Conservation (phyloP, 2,797 vertebrate species). For the Philypnodon macrostomus region DNA sequence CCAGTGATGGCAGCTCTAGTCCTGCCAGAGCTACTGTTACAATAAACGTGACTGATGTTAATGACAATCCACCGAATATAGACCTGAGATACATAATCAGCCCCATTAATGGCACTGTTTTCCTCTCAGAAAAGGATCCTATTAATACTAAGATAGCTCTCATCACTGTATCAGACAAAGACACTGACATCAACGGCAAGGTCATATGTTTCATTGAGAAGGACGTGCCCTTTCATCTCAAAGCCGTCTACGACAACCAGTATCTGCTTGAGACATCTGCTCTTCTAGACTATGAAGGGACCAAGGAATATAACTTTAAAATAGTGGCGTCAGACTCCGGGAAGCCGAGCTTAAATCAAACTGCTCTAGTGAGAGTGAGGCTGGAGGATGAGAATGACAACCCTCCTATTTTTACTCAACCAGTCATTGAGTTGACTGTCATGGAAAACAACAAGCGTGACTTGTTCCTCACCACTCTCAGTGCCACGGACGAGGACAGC, state of each 20-base stretch:
- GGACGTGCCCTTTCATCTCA: slow-evolving; percentile 97
- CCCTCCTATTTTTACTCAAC: slow-evolving; percentile 96
- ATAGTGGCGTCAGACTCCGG: slow-evolving; percentile 97
- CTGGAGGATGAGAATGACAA: slow-evolving; percentile 99
- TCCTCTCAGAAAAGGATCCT: slow-evolving; percentile 98
- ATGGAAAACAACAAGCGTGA: slow-evolving; percentile 97
- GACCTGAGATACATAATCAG: slow-evolving; percentile 99
- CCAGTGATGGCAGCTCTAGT: slow-evolving; percentile 97
- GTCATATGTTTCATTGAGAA: slow-evolving; percentile 99
- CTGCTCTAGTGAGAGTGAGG: slow-evolving; percentile 93
- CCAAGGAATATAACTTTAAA: slow-evolving; percentile 99
- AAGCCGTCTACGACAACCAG: slow-evolving; percentile 98
- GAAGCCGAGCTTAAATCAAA: slow-evolving; percentile 97
- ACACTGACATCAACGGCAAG: slow-evolving; percentile 98
- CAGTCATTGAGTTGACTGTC: slow-evolving; percentile 96
- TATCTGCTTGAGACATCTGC: slow-evolving; percentile 97
- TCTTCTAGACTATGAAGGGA: slow-evolving; percentile 96
- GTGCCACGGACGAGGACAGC: slow-evolving; percentile 96
- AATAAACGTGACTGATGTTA: slow-evolving; percentile 98
- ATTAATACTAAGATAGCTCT: slow-evolving; percentile 98
- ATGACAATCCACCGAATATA: slow-evolving; percentile 98
- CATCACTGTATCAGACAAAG: slow-evolving; percentile 98
- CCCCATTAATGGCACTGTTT: slow-evolving; percentile 97
- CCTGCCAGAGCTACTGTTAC: slow-evolving; percentile 92
- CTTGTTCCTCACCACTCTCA: slow-evolving; percentile 96